Evolutionary conservation across 92 coral and sea anemone species (phyloP), one percentile per base, ranked within the genome.

Genomic region (Paragorgia papillata): DNA sequence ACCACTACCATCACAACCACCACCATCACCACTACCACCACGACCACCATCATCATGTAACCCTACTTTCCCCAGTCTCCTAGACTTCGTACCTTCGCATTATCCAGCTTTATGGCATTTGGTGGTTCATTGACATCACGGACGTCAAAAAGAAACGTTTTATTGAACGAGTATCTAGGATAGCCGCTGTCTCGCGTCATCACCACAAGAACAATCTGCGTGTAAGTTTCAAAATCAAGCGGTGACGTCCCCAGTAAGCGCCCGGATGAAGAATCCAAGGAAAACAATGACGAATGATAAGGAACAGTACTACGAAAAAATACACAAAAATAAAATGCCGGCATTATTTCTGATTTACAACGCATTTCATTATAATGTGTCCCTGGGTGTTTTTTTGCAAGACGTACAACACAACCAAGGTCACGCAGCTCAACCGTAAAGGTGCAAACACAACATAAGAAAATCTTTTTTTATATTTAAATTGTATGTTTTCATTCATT

Each of bases 161-260:
- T 89, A 71, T 82, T 74, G 69, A 89, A 81, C 14, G 92, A 70
- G 50, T 81, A 84, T 14, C 90, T 90, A 26, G 98, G 98, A 78
- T 70, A 73, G n/a, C 98, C 98, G 80, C 76, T 89, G 90, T 94
- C 98, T 62, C 84, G 73, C 21, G 92, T 81, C 76, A 69, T 86
- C 25, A 94, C 80, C 21, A 50, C 66, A 29, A 94, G 54, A 0
- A 88, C 87, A 82, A 84, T 91, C 35, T 80, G 81, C 6, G 74
- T 43, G 69, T 75, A 89, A 49, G 65, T 77, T 62, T 94, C 98
- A 73, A 73, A 91, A 81, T 89, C 84, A 18, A 91, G 81, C 5
- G 91, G 66, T 22, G 81, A 73, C 14, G 78, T 58, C 9, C 53
- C 32, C 29, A 35, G 21, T 25, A 71, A 34, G 25, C 46, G 57